Evolutionary conservation across 1,140 invertebrate genomes (phyloP), one percentile per base, ranked within the genome.

Genomic region (Liolophura sinensis): DNA sequence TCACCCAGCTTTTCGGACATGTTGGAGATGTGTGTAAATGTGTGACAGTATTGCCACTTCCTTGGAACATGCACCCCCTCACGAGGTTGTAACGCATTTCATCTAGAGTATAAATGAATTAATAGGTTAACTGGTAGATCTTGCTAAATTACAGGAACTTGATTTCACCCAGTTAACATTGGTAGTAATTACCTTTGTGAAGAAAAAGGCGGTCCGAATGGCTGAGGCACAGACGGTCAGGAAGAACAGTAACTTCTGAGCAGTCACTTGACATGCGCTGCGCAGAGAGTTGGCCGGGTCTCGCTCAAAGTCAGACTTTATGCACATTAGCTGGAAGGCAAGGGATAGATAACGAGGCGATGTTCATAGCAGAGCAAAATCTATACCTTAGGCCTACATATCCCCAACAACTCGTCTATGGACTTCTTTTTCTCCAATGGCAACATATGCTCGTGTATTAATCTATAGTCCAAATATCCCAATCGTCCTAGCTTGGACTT

Each of bases 211-310:
- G 25, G 93, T 93, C 62, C 94, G 85, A 54, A 96, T 89, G 0
- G 91, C 86, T 27, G 94, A 91, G 0, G 94, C 94, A 24, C 96
- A 85, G 83, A 94, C 95, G 22, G 93, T 92, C 65, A 96, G 89
- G 69, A 95, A 89, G 80, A 96, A 96, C 11, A 97, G 88, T 70
- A 94, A 86, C 86, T 97, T 97, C 79, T 96, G 94, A 5, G 92
- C 95, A 60, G 94, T 96, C 50, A 96, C 88, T 73, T 91, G 88
- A 78, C 92, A 95, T 12, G 94, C 93, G 67, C 89, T 87, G 0
- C 92, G 78, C 62, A 94, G 91, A 91, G 14, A 92, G 92, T 54
- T 91, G 89, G 85, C 95, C 93, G 84, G 93, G 89, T 71, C 90
- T 86, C 69, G 90, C 86, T 87, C 24, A 48, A 92, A 95, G 85